Base-by-base conservation (phyloP, 2,888 invertebrate species). In the Carcina quercana region DNA sequence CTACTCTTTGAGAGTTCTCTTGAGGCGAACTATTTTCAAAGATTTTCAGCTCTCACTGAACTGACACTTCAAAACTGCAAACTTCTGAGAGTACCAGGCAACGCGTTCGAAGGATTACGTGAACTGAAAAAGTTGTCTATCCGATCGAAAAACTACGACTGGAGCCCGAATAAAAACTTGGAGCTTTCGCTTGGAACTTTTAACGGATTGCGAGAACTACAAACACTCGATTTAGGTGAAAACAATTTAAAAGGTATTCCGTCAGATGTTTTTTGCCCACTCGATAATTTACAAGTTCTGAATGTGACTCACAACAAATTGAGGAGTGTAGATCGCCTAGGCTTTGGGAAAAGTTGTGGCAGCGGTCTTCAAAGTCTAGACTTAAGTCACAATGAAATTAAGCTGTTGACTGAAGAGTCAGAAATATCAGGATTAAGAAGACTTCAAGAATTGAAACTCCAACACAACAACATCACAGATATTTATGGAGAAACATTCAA, bases 271-370 rank as follows among this genome's bases (percentile, higher is more conserved):
- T 92, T 95, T 62, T 95, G 95, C 71, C 89, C 90, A 4, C 73
- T 95, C 62, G 87, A 89, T 42, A 93, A 91, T 71, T 83, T 95
- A 35, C 92, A 94, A 78, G 86, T 89, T 46, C 76, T 96, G 15
- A 96, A 96, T 79, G 66, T 96, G 43, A 95, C 95, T 21, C 82
- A 89, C 36, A 96, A 96, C 75, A 89, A 89, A 46, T 87, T 96
- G 15, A 88, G 90, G 51, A 91, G 89, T 53, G 86, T 93, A 0
- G 91, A 92, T 52, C 88, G 90, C 35, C 80, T 95, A 34, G 94
- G 94, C 12, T 89, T 94, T 53, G 82, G 82, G 36, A 70, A 73
- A 55, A 88, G 79, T 50, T 91, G 88, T 52, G 89, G 88, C 36
- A 86, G 89, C 37, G 92, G 92, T 49, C 72, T 95, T 39, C 89